phyloP scores from a whole-genome alignment of 2,888 invertebrate species.

The Melinaea marsaeus region DNA sequence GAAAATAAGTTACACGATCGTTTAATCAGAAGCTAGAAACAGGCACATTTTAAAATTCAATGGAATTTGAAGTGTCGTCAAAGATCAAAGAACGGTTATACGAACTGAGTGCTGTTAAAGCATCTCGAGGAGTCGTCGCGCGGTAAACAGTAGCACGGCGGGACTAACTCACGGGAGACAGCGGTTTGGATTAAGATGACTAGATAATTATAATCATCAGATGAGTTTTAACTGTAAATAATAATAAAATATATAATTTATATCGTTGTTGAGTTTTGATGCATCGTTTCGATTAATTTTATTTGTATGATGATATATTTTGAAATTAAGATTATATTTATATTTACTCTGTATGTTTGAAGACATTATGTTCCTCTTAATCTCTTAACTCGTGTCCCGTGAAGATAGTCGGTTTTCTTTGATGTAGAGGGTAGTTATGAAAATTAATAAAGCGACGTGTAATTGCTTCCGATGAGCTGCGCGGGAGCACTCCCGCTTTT shows the following conservation, averaged over 20 bases:
- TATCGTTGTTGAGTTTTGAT: too few species aligned
- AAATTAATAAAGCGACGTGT: conserved; percentile 76
- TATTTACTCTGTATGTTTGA: too few species aligned
- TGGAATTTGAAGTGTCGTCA: conserved; percentile 58
- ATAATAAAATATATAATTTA: too few species aligned
- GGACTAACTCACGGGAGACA: conserved; percentile 34
- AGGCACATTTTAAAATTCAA: conserved; percentile 24
- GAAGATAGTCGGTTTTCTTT: conserved; percentile 63
- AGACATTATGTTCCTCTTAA: neutral
- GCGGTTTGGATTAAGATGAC: conserved; percentile 17
- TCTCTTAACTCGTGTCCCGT: conserved; percentile 40
- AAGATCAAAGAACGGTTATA: conserved; percentile 65
- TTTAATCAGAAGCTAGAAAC: conserved; percentile 29
- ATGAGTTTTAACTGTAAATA: too few species aligned
- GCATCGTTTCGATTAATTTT: too few species aligned
- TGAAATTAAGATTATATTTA: too few species aligned
- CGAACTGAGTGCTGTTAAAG: conserved; percentile 65
- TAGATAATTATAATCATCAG: too few species aligned
- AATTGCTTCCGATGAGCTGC: conserved; percentile 75
- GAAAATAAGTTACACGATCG: conserved; percentile 18
- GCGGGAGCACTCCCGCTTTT: conserved; percentile 42
- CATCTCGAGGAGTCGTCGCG: conserved; percentile 67
- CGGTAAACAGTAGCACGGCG: conserved; percentile 63
- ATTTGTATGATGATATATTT: too few species aligned
- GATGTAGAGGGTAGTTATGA: conserved; percentile 75